phyloP scores from a whole-genome alignment of 2,888 invertebrate genomes.

The Pomacea canaliculata region DNA sequence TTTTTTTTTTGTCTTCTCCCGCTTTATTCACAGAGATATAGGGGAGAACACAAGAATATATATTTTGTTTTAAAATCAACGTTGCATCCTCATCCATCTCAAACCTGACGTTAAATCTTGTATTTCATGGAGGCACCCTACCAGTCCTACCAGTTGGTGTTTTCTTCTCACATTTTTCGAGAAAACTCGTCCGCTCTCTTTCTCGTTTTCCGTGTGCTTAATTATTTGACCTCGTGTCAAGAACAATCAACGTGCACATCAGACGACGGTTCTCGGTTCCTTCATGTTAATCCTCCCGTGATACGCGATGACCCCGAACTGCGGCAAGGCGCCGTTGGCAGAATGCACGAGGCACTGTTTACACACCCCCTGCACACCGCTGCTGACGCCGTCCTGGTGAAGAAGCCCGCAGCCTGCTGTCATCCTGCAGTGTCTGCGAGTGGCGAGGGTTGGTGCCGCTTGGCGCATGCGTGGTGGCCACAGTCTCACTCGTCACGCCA shows the following conservation, averaged over 20 bases:
- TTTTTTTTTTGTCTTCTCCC: neutral
- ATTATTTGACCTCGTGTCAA: no score
- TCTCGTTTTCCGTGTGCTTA: no score
- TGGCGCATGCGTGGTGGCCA: neutral
- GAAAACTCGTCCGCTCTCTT: no score
- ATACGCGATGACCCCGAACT: neutral
- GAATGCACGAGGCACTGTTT: conserved; percentile 9
- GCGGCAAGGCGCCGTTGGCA: neutral
- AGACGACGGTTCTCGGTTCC: neutral
- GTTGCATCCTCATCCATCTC: no score
- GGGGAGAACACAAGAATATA: neutral
- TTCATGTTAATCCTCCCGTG: conserved; percentile 1
- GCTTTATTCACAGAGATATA: neutral
- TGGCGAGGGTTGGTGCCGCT: no score
- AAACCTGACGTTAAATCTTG: no score
- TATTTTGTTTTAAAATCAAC: neutral
- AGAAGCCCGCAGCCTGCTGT: neutral
- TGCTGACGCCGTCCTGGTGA: neutral
- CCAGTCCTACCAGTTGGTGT: no score
- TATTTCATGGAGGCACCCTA: no score
- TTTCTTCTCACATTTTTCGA: no score
- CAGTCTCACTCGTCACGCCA: neutral
- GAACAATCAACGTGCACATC: no score
- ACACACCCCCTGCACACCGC: neutral
- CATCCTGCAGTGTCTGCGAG: neutral